A percentile compares a stretch with the other conserved stretches of the same genome.
Evolutionary conservation across 2,113 vertebrate genomes (phyloP).

Genomic region (Cephalopholis sonnerati): DNA sequence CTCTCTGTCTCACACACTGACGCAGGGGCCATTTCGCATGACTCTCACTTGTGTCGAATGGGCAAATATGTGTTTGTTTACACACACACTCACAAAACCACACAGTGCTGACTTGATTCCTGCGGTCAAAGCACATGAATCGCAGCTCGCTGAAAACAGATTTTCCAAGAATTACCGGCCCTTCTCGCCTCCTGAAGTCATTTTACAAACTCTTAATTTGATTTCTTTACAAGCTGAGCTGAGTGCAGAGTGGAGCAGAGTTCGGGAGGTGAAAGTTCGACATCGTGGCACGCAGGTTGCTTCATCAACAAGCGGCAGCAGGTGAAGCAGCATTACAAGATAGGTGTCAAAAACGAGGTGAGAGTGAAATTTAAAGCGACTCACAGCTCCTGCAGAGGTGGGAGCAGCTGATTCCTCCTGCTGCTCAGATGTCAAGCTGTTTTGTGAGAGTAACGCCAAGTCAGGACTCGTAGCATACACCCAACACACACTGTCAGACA

Average conservation of each 20-base stretch:
- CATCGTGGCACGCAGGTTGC: not conserved
- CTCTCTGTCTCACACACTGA: conserved; percentile 29
- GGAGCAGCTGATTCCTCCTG: conserved; percentile 29
- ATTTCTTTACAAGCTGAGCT: not conserved
- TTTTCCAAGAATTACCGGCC: not conserved
- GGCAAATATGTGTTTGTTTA: conserved; percentile 33
- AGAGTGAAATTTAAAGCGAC: conserved; percentile 35
- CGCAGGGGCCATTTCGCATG: conserved; percentile 25
- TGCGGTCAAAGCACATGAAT: conserved; percentile 21
- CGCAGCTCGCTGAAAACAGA: not conserved
- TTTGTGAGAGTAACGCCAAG: conserved; percentile 14
- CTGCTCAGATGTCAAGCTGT: conserved; percentile 41
- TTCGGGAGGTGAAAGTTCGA: conserved; percentile 14
- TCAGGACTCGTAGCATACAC: not conserved
- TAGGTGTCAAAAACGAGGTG: conserved; percentile 29
- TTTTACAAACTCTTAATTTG: not conserved
- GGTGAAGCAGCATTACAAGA: conserved; percentile 29
- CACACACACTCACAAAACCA: not conserved
- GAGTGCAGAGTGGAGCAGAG: not conserved
- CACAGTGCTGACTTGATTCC: not conserved
- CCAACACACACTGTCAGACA: not conserved
- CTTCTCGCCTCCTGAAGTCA: not conserved
- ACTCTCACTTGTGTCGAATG: conserved; percentile 42
- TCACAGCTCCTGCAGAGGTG: conserved; percentile 25
- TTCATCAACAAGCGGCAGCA: conserved; percentile 32